Evolutionary conservation across 2,113 vertebrate species (phyloP).

Genomic region (Elephas maximus): DNA sequence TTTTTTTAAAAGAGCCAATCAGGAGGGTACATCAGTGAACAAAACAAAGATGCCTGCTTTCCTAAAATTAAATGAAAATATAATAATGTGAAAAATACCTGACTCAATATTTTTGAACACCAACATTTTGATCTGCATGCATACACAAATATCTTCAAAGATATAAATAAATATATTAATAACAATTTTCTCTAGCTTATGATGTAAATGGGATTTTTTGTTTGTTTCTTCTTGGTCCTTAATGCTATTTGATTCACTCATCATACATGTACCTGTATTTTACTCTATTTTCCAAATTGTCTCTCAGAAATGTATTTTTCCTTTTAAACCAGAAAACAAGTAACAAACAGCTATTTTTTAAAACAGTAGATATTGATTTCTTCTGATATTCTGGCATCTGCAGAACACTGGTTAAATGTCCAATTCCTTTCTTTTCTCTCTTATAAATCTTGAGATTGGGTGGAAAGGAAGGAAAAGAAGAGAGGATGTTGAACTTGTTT

Average conservation of each 20-base stretch:
- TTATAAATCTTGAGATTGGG: neutral
- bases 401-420: neutral
- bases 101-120: neutral
- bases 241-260: neutral
- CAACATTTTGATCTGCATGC: neutral
- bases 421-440: slow-evolving; percentile 13
- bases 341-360: neutral
- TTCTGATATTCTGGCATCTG: neutral
- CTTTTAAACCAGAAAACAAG: slow-evolving; percentile 37
- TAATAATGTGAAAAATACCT: neutral
- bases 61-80: neutral
- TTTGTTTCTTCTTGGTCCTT: neutral
- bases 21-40: neutral
- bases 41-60: neutral
- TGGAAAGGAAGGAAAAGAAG: neutral
- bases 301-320: neutral
- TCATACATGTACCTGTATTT: neutral
- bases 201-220: neutral
- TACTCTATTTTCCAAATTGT: slow-evolving; percentile 5
- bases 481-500: neutral
- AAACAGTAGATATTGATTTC: neutral
- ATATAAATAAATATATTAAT: neutral
- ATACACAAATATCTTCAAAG: neutral
- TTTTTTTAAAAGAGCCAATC: neutral
- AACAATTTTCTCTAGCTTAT: neutral